These are phyloP conservation scores for Colostygia pectinataria DNA, from an alignment of 2,888 invertebrate genomes.

Conservation along the genomic window DNA sequence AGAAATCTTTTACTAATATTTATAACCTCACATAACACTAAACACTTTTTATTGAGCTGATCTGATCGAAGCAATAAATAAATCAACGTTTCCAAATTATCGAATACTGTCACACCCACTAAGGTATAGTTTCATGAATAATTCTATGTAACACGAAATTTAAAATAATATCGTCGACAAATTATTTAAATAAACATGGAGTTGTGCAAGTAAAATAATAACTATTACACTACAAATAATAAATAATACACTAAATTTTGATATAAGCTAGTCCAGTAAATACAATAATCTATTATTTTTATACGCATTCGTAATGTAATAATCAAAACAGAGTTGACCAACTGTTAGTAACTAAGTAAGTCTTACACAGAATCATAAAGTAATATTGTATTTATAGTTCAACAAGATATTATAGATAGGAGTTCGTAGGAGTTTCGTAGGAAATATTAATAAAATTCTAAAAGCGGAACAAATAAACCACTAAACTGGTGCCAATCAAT, in stretches of 20 bases:
- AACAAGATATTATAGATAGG: too few relatives aligned
- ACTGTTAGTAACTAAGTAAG: too few relatives aligned
- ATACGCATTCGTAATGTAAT: too few relatives aligned
- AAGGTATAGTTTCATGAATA: slow-evolving; percentile 5
- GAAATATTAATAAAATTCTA: background rate
- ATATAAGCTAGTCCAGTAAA: too few relatives aligned
- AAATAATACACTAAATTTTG: too few relatives aligned
- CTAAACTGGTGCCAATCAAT: slow-evolving; percentile 52
- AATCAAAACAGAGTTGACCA: too few relatives aligned
- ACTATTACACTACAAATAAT: too few relatives aligned
- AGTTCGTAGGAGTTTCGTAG: background rate
- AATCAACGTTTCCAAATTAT: slow-evolving; percentile 15
- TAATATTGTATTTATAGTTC: too few relatives aligned
- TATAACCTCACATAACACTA: slow-evolving; percentile 14
- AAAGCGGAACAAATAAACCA: background rate
- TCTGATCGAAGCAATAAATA: slow-evolving; percentile 16
- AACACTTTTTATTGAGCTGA: slow-evolving; percentile 19
- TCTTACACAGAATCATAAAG: too few relatives aligned
- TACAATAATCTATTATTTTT: too few relatives aligned
- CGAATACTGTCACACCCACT: slow-evolving; percentile 6
- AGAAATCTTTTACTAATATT: slow-evolving; percentile 7
- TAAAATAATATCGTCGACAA: slow-evolving; percentile 3
- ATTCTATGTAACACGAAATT: background rate
- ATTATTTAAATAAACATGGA: too few relatives aligned
- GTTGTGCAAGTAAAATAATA: too few relatives aligned